Percentiles rank a stretch among this genome's conserved stretches.
These are phyloP conservation scores for Serilophus lunatus DNA, from an alignment of 2,113 vertebrate species.

Conservation along the genomic window DNA sequence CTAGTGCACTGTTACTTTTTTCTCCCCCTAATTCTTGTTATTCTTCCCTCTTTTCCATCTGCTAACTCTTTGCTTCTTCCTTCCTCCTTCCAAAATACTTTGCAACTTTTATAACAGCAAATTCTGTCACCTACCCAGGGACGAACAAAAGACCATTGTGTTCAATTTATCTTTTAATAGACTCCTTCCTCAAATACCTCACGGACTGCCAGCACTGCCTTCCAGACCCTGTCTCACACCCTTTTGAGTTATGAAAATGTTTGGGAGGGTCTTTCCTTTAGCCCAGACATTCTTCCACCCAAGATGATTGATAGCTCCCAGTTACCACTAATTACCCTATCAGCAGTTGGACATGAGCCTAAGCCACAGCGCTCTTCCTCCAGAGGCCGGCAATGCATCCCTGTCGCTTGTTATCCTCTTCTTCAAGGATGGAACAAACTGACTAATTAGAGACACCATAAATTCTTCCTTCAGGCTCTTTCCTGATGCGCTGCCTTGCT, in stretches of 20 bases:
- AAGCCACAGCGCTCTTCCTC: slow-evolving; percentile 35
- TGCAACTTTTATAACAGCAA: slow-evolving; percentile 33
- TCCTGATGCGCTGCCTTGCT: background rate
- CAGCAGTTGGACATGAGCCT: slow-evolving; percentile 55
- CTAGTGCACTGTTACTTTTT: background rate
- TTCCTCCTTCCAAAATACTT: slow-evolving; percentile 49
- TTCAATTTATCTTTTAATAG: slow-evolving; percentile 57
- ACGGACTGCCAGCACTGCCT: slow-evolving; percentile 27
- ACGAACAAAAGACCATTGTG: slow-evolving; percentile 52
- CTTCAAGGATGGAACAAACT: slow-evolving; percentile 41
- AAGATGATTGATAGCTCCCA: slow-evolving; percentile 44
- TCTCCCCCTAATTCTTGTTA: background rate
- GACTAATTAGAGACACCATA: slow-evolving; percentile 51
- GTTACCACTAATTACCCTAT: slow-evolving; percentile 61
- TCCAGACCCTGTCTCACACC: slow-evolving; percentile 42
- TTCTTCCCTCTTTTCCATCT: slow-evolving; percentile 27
- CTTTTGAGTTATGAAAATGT: slow-evolving; percentile 53
- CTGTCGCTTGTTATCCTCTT: background rate
- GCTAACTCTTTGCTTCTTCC: slow-evolving; percentile 41
- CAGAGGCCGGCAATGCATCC: slow-evolving; percentile 6
- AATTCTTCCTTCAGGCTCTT: slow-evolving; percentile 47
- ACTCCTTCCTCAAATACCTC: slow-evolving; percentile 47
- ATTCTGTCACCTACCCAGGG: slow-evolving; percentile 52
- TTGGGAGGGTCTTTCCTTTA: slow-evolving; percentile 60
- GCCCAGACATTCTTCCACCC: slow-evolving; percentile 33